phyloP scores from a whole-genome alignment of 2,797 vertebrate genomes.

The Pipistrellus pygmaeus region DNA sequence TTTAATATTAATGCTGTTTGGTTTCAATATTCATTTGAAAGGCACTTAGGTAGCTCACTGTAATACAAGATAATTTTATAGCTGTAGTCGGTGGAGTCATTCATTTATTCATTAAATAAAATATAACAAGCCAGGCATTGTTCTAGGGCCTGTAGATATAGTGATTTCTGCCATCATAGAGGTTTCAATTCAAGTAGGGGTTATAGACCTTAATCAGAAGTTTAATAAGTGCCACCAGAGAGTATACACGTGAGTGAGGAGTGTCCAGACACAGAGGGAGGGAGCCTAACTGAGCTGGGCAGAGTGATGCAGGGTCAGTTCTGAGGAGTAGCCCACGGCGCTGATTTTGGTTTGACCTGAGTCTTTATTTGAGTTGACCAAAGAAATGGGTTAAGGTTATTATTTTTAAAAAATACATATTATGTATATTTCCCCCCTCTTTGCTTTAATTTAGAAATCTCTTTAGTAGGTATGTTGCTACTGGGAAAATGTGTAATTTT shows the following conservation, averaged over 20 bases:
- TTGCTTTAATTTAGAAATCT: slow-evolving; percentile 20
- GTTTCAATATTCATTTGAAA: not conserved
- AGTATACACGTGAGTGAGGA: rapidly evolving
- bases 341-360: not conserved
- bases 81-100: not conserved
- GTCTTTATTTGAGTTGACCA: slow-evolving; percentile 32
- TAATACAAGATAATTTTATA: not conserved
- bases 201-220: not conserved
- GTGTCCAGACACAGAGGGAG: not conserved
- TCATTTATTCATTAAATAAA: not conserved
- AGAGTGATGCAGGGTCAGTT: not conserved
- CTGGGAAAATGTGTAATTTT: not conserved
- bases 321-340: not conserved
- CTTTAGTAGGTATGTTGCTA: slow-evolving; percentile 7
- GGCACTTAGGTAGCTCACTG: not conserved
- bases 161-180: not conserved
- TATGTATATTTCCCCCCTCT: not conserved
- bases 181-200: not conserved
- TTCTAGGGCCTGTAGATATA: not conserved
- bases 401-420: not conserved
- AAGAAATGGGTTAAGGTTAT: slow-evolving; percentile 8
- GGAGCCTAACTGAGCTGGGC: not conserved
- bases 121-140: not conserved
- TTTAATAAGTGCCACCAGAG: not conserved
- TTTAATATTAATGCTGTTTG: not conserved